Evolutionary conservation across 2,113 vertebrate genomes (phyloP).

Genomic region (Vulpes lagopus): DNA sequence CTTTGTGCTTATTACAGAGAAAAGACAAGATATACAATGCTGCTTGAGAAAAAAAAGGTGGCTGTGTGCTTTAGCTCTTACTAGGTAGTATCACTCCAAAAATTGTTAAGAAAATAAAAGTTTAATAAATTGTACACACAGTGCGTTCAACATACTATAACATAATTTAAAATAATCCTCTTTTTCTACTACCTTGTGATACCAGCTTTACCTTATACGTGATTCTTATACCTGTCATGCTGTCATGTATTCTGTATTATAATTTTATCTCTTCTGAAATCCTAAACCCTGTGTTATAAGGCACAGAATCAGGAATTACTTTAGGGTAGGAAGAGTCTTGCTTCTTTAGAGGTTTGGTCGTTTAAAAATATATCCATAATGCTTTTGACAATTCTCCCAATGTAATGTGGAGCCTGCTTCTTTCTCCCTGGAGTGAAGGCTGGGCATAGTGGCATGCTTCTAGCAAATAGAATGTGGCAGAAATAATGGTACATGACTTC

Average conservation of each 20-base stretch:
- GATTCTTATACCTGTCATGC: neutral
- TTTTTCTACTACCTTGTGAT: neutral
- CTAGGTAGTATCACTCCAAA: neutral
- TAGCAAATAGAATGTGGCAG: neutral
- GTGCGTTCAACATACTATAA: neutral
- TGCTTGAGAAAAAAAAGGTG: neutral
- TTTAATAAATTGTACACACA: neutral
- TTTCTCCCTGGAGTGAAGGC: neutral
- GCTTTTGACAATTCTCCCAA: neutral
- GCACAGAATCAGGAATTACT: constrained; percentile 31
- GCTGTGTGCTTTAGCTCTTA: neutral
- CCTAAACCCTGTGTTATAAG: neutral
- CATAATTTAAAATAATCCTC: constrained; percentile 5
- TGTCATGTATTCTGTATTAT: neutral
- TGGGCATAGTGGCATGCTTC: neutral
- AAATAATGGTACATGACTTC: neutral
- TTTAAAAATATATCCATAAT: neutral
- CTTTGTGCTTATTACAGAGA: constrained; percentile 20
- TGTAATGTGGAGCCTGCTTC: neutral
- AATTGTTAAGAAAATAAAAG: constrained; percentile 11
- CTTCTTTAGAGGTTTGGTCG: constrained; percentile 5
- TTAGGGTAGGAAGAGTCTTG: neutral
- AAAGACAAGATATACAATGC: neutral
- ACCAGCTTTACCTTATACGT: neutral
- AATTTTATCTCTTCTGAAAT: constrained; percentile 28